Base-by-base conservation (phyloP, 1,140 invertebrate species). In the Atta cephalotes region DNA sequence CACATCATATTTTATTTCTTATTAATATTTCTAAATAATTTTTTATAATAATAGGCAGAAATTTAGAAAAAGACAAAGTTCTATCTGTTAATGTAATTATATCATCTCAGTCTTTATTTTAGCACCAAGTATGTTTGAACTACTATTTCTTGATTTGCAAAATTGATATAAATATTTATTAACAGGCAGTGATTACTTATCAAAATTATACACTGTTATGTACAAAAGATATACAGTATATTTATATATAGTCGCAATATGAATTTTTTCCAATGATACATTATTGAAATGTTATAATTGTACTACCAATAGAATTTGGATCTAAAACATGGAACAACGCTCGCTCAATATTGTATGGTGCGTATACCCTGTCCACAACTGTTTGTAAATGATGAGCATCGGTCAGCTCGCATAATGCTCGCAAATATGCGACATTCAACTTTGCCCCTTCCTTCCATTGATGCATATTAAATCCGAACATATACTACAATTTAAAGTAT, bases 231-330 rank as follows among this genome's bases (percentile, higher is more conserved):
- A 49, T 58, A 58, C 4, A 6, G 18, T 56, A 53, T 53, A 53
- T 18, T 3, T 56, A 56, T n/a, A 56, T 18, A 72, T 28, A 72
- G 31, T 66, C 31, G 18, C 14, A 14, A 45, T 39, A 76, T 63
- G 28, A 68, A 51, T 63, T 35, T 62, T 4, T 81, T 84, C 9
- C 31, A 51, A 82, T 70, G 2, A 77, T 28, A 66, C 88, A 81
- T 95, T 93, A 97, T 93, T 96, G 95, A 94, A 98, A 97, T 82
- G 96, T 96, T 39, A 98, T 96, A 56, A 98, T 96, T 6, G 97
- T 97, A 92, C 97, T 97, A n/a, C 97, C 97, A 85, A 97, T 96
- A 7, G 97, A 96, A 45, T 97, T 96, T 2, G 96, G 95, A 80
- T 96, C 96, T 91, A 96, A 96, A 45, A 97, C 96, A 92, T 97